phyloP scores from a whole-genome alignment of 2,797 vertebrate species.

The Rhadinocentrus ornatus region DNA sequence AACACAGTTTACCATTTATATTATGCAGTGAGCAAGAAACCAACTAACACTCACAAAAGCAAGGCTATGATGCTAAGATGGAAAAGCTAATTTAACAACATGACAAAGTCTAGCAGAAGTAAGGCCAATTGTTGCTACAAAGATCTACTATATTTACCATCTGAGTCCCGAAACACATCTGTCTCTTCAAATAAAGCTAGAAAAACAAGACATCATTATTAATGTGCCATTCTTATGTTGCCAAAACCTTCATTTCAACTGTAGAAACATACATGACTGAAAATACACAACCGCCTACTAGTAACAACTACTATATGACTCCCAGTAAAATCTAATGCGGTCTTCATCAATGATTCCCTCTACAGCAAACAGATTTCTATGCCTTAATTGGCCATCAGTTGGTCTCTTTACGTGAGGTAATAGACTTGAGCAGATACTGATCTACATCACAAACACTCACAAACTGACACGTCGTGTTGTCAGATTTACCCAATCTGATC shows the following conservation, averaged over 20 bases:
- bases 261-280: neutral
- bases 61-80: neutral
- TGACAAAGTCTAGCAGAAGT: neutral
- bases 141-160: conserved; percentile 51
- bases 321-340: conserved; percentile 21
- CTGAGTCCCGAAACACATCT: conserved; percentile 36
- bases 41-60: conserved; percentile 2
- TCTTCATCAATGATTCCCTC: conserved; percentile 11
- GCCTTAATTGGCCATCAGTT: conserved; percentile 12
- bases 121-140: neutral
- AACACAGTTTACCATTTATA: neutral
- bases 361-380: neutral
- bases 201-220: conserved; percentile 26
- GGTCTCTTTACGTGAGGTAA: conserved; percentile 23
- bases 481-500: conserved; percentile 66
- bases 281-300: conserved; percentile 5
- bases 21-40: conserved; percentile 36
- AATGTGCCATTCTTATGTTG: conserved; percentile 2
- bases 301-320: conserved; percentile 10
- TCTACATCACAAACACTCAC: conserved; percentile 19
- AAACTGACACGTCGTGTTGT: conserved; percentile 32
- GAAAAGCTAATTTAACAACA: conserved; percentile 1
- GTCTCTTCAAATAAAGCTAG: conserved; percentile 32
- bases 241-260: neutral
- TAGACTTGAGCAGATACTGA: conserved; percentile 19